Evolutionary conservation across 2,797 vertebrate species (phyloP), one percentile per base, ranked within the genome.

Genomic region (Arrhamphus sclerolepis): DNA sequence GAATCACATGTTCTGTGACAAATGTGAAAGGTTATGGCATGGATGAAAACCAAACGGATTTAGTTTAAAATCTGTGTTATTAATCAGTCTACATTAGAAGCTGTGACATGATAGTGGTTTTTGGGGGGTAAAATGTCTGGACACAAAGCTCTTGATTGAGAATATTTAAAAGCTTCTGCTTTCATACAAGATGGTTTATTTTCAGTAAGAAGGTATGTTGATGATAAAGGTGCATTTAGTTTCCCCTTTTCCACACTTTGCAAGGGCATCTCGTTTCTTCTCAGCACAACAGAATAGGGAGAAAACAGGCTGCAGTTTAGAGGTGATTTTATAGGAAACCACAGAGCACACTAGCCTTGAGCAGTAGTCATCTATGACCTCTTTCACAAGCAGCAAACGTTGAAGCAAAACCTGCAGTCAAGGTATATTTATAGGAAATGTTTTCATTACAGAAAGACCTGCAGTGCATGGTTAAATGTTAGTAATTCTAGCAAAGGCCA

Each of bases 301-400:
- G 31, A 46, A 70, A 47, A 31, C 34, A 46, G 24, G 6, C 31
- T 34, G 38, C 6, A 2, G 20, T 44, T 10, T 6, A 39, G 22
- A 34, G 14, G 3, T 58, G 21, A 18, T 28, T 43, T 57, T 3
- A 21, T 38, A 18, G 16, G 7, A 62, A 75, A 65, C 26, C 59
- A 62, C 39, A 69, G 62, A 63, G 18, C 62, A 41, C 14, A 16
- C 22, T 38, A 11, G 11, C 19, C 7, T n/a, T n/a, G 1, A 39
- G 6, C 18, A n/a, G 24, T 5, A 72, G 56, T 76, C 70, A 76
- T 76, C 52, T 56, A 1, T 53, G 24, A 42, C 47, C 29, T 21
- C 43, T 26, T 58, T 21, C 1, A 46, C 1, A 34, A n/a, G 11
- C 4, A 40, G 43, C 13, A 16, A 6, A 28, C 16, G 19, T 53